These are phyloP conservation scores for Stictocephala bisonia DNA, from an alignment of 2,888 invertebrate species.

Conservation along the genomic window DNA sequence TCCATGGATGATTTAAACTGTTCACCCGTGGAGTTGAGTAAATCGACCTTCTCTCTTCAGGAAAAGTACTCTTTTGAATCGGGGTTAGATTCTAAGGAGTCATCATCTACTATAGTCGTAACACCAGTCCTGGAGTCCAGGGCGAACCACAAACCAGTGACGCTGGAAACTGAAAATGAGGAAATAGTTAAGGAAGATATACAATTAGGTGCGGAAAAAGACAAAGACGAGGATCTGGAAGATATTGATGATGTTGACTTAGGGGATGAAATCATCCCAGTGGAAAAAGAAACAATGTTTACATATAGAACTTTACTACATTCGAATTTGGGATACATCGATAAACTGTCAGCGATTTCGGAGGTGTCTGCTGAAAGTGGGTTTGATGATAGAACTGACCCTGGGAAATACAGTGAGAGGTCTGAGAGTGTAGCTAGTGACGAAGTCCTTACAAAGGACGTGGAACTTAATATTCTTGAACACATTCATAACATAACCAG, in stretches of 20 bases:
- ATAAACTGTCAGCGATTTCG: slow-evolving; percentile 24
- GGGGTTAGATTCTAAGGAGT: background rate
- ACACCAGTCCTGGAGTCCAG: slow-evolving; percentile 25
- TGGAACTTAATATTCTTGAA: slow-evolving; percentile 18
- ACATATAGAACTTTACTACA: slow-evolving; percentile 10
- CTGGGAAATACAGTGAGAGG: background rate
- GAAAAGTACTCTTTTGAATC: background rate
- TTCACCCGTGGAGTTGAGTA: background rate
- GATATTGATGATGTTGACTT: background rate
- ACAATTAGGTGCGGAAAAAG: background rate
- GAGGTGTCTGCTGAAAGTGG: slow-evolving; percentile 30
- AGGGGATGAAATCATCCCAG: slow-evolving; percentile 4
- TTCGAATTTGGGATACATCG: slow-evolving; percentile 24
- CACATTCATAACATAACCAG: slow-evolving; percentile 17
- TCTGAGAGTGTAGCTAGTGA: slow-evolving; percentile 22
- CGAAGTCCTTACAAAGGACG: background rate
- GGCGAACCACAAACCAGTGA: background rate
- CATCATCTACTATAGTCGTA: slow-evolving; percentile 31
- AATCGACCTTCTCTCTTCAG: slow-evolving; percentile 29
- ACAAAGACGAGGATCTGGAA: background rate
- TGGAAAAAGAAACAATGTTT: slow-evolving; percentile 24
- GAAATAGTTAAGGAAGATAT: background rate
- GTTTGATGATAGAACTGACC: slow-evolving; percentile 15
- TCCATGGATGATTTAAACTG: slow-evolving; percentile 39
- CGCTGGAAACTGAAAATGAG: background rate